Evolutionary conservation across 2,888 invertebrate genomes (phyloP).

Genomic region (Pachydiplax longipennis): DNA sequence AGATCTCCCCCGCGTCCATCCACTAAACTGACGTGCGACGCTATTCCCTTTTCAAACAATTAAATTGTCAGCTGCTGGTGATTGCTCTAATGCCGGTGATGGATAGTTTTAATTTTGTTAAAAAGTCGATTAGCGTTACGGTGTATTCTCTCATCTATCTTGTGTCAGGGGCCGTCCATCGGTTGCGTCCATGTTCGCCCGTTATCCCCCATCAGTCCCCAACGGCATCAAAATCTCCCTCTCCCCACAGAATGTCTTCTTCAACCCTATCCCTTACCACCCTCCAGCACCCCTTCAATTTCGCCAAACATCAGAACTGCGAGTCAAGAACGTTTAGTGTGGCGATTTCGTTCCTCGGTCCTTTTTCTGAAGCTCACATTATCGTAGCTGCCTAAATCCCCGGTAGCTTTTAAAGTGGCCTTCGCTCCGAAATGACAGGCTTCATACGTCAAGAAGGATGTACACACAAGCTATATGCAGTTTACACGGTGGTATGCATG

Average conservation of each 20-base stretch:
- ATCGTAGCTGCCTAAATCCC: neutral
- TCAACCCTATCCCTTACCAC: neutral
- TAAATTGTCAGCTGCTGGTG: neutral
- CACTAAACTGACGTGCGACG: neutral
- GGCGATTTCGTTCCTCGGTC: neutral
- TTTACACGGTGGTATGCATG: too few species aligned
- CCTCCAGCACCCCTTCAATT: neutral
- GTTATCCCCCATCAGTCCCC: neutral
- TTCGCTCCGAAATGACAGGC: too few species aligned
- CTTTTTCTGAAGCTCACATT: neutral
- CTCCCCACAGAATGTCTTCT: neutral
- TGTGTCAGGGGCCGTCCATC: neutral
- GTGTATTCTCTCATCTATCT: neutral
- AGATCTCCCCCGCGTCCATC: neutral
- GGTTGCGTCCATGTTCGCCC: neutral
- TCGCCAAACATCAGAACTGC: neutral
- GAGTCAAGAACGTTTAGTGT: neutral
- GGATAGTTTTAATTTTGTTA: neutral
- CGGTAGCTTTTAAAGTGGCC: neutral
- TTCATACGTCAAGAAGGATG: too few species aligned
- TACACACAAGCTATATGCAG: too few species aligned
- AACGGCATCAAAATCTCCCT: neutral
- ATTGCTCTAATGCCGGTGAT: neutral
- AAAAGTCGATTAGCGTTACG: conserved; percentile 14
- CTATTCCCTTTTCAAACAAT: neutral